phyloP scores from a whole-genome alignment of 92 coral and sea anemone species.

The Paramuricea clavata region DNA sequence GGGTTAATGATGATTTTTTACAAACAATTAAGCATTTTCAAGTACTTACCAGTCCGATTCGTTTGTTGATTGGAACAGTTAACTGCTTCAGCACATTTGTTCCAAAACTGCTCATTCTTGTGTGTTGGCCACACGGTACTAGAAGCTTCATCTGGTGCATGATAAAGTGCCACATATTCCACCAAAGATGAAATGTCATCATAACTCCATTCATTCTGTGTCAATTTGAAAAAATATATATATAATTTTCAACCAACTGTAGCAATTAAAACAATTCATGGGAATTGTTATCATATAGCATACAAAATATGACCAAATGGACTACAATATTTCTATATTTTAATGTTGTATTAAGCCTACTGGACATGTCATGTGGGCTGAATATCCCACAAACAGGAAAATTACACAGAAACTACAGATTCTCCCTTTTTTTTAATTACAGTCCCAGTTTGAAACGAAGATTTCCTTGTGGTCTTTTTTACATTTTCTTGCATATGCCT shows the following conservation, averaged over 20 bases:
- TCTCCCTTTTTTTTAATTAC: not conserved
- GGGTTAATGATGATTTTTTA: not conserved
- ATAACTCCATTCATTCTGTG: not conserved
- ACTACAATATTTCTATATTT: too few relatives aligned
- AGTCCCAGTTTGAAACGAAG: not conserved
- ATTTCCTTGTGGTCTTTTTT: not conserved
- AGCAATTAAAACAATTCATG: not conserved
- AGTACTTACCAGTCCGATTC: constrained; percentile 7
- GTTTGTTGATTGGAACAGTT: constrained; percentile 30
- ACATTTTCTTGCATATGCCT: not conserved
- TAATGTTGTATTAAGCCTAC: too few relatives aligned
- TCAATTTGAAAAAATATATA: not conserved
- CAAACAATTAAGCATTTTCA: constrained; percentile 31
- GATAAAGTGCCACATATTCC: constrained; percentile 51
- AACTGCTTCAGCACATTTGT: not conserved
- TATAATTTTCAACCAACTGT: not conserved
- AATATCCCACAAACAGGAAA: not conserved
- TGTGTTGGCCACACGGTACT: constrained; percentile 43
- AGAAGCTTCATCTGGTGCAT: constrained; percentile 5
- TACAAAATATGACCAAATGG: too few relatives aligned
- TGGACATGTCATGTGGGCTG: too few relatives aligned
- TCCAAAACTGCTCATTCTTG: not conserved
- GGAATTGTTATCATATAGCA: not conserved
- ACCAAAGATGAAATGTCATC: not conserved
- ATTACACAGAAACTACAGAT: not conserved